phyloP scores from a whole-genome alignment of 35 echinoderm and acorn worm genomes.

The Amphiura filiformis region DNA sequence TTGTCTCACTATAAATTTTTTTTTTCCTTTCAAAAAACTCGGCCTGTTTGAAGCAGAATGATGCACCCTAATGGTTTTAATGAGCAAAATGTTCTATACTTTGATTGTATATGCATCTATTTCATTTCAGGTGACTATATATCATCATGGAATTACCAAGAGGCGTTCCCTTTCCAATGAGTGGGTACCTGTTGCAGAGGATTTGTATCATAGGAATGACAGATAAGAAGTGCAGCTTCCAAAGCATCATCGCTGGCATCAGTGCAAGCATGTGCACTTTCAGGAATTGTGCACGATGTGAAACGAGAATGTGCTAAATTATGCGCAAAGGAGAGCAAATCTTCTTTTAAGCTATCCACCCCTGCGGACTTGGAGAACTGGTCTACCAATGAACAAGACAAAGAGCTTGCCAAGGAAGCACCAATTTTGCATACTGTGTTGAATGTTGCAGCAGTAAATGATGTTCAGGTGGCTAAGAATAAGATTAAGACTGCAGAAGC shows the following conservation, averaged over 20 bases:
- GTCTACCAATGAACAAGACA: background rate
- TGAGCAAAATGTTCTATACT: too few relatives aligned
- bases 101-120: too few relatives aligned
- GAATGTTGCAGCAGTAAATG: background rate
- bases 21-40: too few relatives aligned
- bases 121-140: background rate
- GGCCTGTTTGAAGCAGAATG: too few relatives aligned
- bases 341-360: background rate
- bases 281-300: background rate
- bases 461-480: background rate
- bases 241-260: background rate
- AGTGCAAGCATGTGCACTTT: background rate
- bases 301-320: background rate
- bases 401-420: background rate
- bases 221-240: background rate
- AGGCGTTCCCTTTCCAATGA: background rate
- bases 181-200: background rate
- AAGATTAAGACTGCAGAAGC: background rate
- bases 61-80: too few relatives aligned
- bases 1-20: too few relatives aligned
- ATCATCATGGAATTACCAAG: background rate
- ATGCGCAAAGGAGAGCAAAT: background rate
- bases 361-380: background rate
- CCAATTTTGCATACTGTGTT: background rate
- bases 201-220: background rate